A percentile compares a stretch with the other conserved stretches of the same genome.
Conservation (phyloP, 2,888 invertebrate genomes). For the Mythimna lalbum region DNA sequence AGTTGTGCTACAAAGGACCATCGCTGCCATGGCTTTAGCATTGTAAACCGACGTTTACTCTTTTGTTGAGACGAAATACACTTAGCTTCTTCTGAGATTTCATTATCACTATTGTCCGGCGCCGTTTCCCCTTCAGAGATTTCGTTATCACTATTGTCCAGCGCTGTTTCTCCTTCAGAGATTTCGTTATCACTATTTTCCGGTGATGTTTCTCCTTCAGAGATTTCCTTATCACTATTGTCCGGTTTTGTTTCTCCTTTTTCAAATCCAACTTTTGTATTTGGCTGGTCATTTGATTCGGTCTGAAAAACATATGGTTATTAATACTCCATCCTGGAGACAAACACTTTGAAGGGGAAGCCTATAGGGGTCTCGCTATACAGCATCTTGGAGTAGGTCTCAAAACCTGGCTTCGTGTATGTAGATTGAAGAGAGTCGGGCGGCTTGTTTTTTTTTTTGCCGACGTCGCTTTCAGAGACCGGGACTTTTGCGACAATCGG, state of each 20-base stretch:
- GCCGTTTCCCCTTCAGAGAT: background rate
- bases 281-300: slow-evolving; percentile 2
- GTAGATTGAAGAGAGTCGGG: too few relatives aligned
- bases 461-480: too few relatives aligned
- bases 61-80: background rate
- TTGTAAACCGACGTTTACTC: slow-evolving; percentile 50
- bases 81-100: slow-evolving; percentile 7
- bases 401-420: too few relatives aligned
- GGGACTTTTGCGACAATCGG: too few relatives aligned
- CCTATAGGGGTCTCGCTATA: too few relatives aligned
- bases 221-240: background rate
- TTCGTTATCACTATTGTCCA: background rate
- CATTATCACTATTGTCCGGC: background rate
- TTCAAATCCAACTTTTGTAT: slow-evolving; percentile 25
- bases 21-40: slow-evolving; percentile 64
- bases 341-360: too few relatives aligned
- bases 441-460: too few relatives aligned
- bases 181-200: background rate
- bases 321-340: too few relatives aligned
- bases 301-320: background rate
- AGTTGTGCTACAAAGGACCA: slow-evolving; percentile 79
- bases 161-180: background rate
- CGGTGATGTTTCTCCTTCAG: background rate
- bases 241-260: background rate
- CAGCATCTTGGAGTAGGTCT: too few relatives aligned